Evolutionary conservation across 1,140 invertebrate species (phyloP), one percentile per base, ranked within the genome.

Genomic region (Drosophila bocki): DNA sequence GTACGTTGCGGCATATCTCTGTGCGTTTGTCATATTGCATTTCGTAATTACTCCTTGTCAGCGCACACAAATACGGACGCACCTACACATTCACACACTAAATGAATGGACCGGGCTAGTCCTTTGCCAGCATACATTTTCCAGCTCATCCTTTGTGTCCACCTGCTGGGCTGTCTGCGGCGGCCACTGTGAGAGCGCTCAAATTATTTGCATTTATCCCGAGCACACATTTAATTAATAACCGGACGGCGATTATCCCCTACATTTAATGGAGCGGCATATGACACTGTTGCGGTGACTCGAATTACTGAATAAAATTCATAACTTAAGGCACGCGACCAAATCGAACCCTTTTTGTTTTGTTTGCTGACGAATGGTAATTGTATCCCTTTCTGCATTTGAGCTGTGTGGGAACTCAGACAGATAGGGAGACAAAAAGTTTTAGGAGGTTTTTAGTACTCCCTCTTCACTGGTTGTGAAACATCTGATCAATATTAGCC

Each of bases 221-320:
- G 70, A 74, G 68, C 39, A 47, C 35, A 72, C 54, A 74, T 74
- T 74, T 74, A 74, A 74, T 74, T 74, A 74, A 74, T 74, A 74
- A 72, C 70, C 67, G 19, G 17, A 19, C 44, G 11, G 39, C 13
- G 69, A 71, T 71, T 71, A 72, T 51, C 39, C 67, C 45, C 70
- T 60, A 59, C 45, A 56, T 11, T 29, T 12, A 26, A 53, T 32
- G 50, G 42, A 47, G 11, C 12, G 69, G 45, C 67, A 72, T 74
- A 72, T 72, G 70, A 60, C 53, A 72, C 70, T 68, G 8, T 7
- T 15, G 48, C 48, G 39, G 47, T 39, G 48, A 26, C 63, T 74
- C 32, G 45, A 60, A 42, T 59, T 72, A 51, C 68, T 22, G 44
- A 60, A 39, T 58, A 17, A 51, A 51, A 60, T 51, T 6, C 15